phyloP scores from a whole-genome alignment of 2,888 invertebrate species.

The Allacma fusca region DNA sequence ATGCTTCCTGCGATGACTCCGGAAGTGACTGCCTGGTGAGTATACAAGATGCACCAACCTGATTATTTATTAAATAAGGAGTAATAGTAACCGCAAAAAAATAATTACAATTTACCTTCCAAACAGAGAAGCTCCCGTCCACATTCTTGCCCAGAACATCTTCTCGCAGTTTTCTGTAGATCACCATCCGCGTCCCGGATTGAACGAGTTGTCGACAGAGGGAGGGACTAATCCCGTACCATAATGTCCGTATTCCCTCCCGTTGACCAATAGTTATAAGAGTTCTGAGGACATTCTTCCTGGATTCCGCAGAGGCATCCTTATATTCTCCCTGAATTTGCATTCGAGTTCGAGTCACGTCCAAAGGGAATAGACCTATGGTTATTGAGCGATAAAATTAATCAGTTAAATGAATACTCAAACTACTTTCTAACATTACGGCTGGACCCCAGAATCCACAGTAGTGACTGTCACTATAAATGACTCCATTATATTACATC shows the following conservation, averaged over 20 bases:
- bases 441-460: too few relatives aligned
- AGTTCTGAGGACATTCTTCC: not conserved
- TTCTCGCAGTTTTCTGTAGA: not conserved
- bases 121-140: not conserved
- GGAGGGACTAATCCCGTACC: not conserved
- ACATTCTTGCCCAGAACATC: not conserved
- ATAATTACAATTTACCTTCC: not conserved
- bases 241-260: not conserved
- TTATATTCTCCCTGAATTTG: not conserved
- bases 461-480: too few relatives aligned
- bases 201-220: not conserved
- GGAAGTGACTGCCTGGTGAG: not conserved
- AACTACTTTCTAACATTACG: too few relatives aligned
- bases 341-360: not conserved
- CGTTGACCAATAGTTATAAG: not conserved
- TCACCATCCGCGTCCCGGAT: not conserved
- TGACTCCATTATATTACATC: too few relatives aligned
- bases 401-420: too few relatives aligned
- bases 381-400: too few relatives aligned
- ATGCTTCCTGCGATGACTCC: not conserved
- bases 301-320: not conserved
- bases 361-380: slow-evolving; percentile 1
- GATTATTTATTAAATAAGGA: too few relatives aligned
- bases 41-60: too few relatives aligned
- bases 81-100: too few relatives aligned